These are phyloP conservation scores for Philopedon plagiatum DNA, from an alignment of 2,888 invertebrate genomes.

Conservation along the genomic window DNA sequence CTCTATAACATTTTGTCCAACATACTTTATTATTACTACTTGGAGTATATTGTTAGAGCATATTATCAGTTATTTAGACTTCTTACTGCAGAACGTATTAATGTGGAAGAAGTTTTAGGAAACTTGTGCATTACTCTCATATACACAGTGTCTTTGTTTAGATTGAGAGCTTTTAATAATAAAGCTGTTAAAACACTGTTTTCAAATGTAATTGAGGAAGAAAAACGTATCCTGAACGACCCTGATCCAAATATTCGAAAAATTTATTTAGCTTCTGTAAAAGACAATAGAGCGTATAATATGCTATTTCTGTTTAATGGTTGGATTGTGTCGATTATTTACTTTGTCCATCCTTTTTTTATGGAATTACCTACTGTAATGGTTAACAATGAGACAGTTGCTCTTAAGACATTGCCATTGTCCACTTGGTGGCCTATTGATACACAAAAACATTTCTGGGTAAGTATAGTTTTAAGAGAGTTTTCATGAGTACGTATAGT, in stretches of 20 bases:
- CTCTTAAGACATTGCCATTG: conserved; percentile 43
- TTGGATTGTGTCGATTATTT: conserved; percentile 48
- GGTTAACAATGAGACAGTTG: conserved; percentile 44
- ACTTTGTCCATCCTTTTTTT: conserved; percentile 50
- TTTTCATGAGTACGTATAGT: background rate
- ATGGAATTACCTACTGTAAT: conserved; percentile 36
- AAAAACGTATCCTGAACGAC: conserved; percentile 37
- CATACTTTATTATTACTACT: conserved; percentile 38
- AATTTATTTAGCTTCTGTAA: conserved; percentile 41
- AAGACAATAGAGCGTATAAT: conserved; percentile 38
- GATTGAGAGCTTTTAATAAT: conserved; percentile 39
- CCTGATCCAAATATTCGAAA: conserved; percentile 35
- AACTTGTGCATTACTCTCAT: conserved; percentile 51
- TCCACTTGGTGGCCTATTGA: conserved; percentile 53
- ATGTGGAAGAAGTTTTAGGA: conserved; percentile 47
- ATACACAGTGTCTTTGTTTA: conserved; percentile 43
- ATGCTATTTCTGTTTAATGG: conserved; percentile 45
- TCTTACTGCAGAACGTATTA: conserved; percentile 36
- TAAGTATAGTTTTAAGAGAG: conserved; percentile 5
- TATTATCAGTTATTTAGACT: conserved; percentile 44
- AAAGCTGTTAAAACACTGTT: conserved; percentile 41
- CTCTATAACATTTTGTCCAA: conserved; percentile 24
- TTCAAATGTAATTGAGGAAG: conserved; percentile 36
- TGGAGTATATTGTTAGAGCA: conserved; percentile 43
- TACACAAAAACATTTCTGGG: conserved; percentile 44